Evolutionary conservation across 2,797 vertebrate genomes (phyloP).

Genomic region (Sciaenops ocellatus): DNA sequence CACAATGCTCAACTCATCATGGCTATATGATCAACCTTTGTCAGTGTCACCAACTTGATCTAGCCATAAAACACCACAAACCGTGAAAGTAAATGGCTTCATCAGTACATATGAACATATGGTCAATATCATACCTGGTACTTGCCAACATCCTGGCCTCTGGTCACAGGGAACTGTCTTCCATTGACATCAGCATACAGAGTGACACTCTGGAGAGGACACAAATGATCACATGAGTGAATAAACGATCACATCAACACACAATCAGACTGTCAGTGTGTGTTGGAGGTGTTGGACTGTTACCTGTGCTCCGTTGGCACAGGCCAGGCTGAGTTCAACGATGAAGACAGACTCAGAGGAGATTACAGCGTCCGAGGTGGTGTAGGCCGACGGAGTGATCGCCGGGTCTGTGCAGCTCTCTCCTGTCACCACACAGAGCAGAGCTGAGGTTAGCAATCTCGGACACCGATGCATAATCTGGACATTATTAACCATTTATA

Average conservation of each 20-base stretch:
- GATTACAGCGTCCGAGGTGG: slow-evolving; percentile 94
- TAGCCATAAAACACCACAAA: neutral
- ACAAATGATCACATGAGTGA: neutral
- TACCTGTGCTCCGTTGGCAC: slow-evolving; percentile 95
- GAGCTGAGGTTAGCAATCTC: neutral
- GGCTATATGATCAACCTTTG: neutral
- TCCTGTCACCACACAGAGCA: slow-evolving; percentile 71
- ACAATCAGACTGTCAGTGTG: too few species aligned
- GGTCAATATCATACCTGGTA: slow-evolving; percentile 87
- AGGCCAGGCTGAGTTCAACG: slow-evolving; percentile 92
- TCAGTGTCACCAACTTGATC: neutral
- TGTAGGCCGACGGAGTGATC: slow-evolving; percentile 94
- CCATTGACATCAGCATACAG: slow-evolving; percentile 94
- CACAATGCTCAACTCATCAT: too few species aligned
- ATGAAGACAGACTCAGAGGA: slow-evolving; percentile 95
- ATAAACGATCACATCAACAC: neutral
- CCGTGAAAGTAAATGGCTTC: neutral
- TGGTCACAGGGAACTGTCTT: slow-evolving; percentile 94
- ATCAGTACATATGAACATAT: neutral
- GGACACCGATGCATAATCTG: neutral
- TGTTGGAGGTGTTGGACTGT: neutral
- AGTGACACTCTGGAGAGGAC: slow-evolving; percentile 87
- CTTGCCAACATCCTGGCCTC: slow-evolving; percentile 93
- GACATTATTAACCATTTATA: neutral
- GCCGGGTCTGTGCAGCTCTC: slow-evolving; percentile 92